phyloP scores from a whole-genome alignment of 1,140 invertebrate genomes.

The Rhopalosiphum maidis region DNA sequence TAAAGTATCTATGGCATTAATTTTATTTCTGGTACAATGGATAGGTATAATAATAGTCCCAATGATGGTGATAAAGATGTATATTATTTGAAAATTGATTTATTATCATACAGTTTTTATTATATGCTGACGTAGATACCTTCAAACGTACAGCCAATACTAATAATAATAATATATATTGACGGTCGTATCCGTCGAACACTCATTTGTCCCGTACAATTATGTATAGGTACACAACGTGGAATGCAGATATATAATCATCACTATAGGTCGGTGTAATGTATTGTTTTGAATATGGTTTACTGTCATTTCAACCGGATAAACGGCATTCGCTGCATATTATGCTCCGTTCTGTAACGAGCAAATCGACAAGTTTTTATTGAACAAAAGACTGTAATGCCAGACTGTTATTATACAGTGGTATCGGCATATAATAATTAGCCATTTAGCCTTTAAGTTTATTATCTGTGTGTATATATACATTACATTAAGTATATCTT shows the following conservation, averaged over 20 bases:
- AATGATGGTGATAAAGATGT: background rate
- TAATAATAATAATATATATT: background rate
- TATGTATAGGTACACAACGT: background rate
- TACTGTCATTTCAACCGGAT: background rate
- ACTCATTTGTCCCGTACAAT: background rate
- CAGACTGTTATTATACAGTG: background rate
- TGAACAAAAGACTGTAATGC: background rate
- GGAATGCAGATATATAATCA: background rate
- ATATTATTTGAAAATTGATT: slow-evolving; percentile 8
- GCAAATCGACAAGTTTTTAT: slow-evolving; percentile 1
- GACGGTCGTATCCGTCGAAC: background rate
- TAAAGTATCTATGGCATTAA: background rate
- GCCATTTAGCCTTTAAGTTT: slow-evolving; percentile 5
- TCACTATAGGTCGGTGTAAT: background rate
- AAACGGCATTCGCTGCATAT: background rate
- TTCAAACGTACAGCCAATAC: background rate
- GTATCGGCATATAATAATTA: background rate
- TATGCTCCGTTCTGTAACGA: background rate
- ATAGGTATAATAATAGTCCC: background rate
- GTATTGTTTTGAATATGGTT: background rate
- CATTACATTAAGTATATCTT: background rate
- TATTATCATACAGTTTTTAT: background rate
- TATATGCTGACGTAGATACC: background rate
- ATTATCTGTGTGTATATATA: background rate
- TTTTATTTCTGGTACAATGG: slow-evolving; percentile 16